Evolutionary conservation across 2,797 vertebrate species (phyloP).

Genomic region (Gymnocypris eckloni): DNA sequence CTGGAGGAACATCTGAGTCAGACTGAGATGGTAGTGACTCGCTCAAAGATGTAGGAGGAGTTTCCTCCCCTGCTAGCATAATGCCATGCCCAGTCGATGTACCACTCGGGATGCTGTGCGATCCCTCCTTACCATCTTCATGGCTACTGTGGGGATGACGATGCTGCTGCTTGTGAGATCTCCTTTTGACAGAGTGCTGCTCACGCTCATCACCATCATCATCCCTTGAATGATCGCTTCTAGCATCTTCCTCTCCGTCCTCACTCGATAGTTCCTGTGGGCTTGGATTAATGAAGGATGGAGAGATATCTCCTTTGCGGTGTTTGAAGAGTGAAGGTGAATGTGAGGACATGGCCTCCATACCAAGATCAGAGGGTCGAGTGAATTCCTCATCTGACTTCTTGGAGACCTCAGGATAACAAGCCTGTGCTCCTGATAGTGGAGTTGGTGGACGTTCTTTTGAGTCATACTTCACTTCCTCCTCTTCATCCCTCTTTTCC

Average conservation of each 20-base stretch:
- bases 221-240: conserved; percentile 72
- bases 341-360: conserved; percentile 71
- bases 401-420: conserved; percentile 60
- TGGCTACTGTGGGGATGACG: conserved; percentile 69
- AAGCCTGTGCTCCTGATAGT: conserved; percentile 69
- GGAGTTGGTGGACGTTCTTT: conserved; percentile 69
- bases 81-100: conserved; percentile 72
- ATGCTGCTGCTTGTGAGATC: conserved; percentile 77
- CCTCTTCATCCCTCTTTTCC: conserved; percentile 69
- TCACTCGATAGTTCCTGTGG: conserved; percentile 86
- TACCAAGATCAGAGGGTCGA: conserved; percentile 73
- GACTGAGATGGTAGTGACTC: conserved; percentile 95
- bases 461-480: conserved; percentile 47
- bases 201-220: conserved; percentile 73
- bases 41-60: conserved; percentile 93
- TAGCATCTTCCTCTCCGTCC: conserved; percentile 83
- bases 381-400: conserved; percentile 61
- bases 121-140: conserved; percentile 69
- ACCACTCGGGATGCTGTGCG: conserved; percentile 71
- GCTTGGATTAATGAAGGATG: conserved; percentile 95
- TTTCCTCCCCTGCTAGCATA: conserved; percentile 87
- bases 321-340: conserved; percentile 84
- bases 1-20: conserved; percentile 96
- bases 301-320: conserved; percentile 88
- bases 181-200: conserved; percentile 84